Evolutionary conservation across 2,888 invertebrate species (phyloP), one percentile per base, ranked within the genome.

Genomic region (Papilio gigon): DNA sequence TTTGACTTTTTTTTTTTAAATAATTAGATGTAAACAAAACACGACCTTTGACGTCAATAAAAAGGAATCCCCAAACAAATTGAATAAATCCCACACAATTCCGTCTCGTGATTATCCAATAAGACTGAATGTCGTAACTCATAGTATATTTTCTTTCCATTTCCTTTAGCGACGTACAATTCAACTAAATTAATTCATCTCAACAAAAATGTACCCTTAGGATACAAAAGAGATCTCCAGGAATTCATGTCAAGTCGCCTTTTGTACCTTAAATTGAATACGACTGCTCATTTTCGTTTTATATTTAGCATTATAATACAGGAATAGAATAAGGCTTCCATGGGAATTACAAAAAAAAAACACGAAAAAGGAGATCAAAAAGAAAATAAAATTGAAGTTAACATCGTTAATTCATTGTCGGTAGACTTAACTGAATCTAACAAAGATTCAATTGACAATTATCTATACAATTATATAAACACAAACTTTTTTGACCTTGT

Each of bases 231-330:
- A 30, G n/a, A 35, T 50, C 47, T 20, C 35, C 44, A 35, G 35
- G 63, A 63, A 63, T 63, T 44, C 22, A 50, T 63, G 50, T 63
- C 33, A 33, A 50, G 63, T 35, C 47, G 14, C 35, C 63, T 63
- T 63, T 63, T 63, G 63, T 63, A 35, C 11, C 22, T 35, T 63
- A 50, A 53, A 64, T 64, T 64, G 53, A 58, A 40, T 58, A 65
- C 37, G 56, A 65, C 56, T 42, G 56, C n/a, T 40, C 60, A 37
- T 40, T 60, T 27, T 60, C 40, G 40, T 40, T 60, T 60, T 40
- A 14, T 37, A 60, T 60, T 40, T 40, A 25, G 25, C 22, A 59
- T 14, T 27, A 27, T 27, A 53, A 17, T 11, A 37, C 37, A 37
- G 37, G 37, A 30, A 56, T 17, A 56, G 22, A 30, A 53, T 50